A percentile compares a stretch with the other conserved stretches of the same genome.
Conservation (phyloP, 1,140 invertebrate species). For the Adoxophyes honmai region DNA sequence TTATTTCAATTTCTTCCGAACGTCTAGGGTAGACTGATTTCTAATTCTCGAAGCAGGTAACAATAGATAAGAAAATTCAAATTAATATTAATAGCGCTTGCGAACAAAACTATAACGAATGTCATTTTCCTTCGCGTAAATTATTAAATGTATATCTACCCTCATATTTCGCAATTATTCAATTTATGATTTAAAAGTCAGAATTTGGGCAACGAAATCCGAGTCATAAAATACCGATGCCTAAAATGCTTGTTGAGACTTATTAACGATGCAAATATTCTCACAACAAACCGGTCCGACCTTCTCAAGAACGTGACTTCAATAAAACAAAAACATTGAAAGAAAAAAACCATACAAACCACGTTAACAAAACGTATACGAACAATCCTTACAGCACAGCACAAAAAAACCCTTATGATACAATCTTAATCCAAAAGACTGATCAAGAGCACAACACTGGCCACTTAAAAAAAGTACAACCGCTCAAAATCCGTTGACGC, state of each 20-base stretch:
- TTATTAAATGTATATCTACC: no score
- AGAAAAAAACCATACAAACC: slow-evolving; percentile 4
- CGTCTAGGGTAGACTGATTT: neutral
- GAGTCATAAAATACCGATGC: no score
- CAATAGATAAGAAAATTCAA: neutral
- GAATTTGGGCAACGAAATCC: no score
- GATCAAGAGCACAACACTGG: slow-evolving; percentile 7
- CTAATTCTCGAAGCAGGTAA: neutral
- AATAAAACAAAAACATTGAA: slow-evolving; percentile 3
- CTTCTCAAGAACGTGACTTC: slow-evolving; percentile 15
- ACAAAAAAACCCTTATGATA: slow-evolving; percentile 5
- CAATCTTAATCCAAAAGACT: slow-evolving; percentile 5
- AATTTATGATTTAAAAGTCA: no score
- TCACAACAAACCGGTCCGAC: slow-evolving; percentile 13
- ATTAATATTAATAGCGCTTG: no score
- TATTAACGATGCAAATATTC: slow-evolving; percentile 12
- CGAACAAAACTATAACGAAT: no score
- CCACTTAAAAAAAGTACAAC: neutral
- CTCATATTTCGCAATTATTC: no score
- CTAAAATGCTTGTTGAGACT: no score
- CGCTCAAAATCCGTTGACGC: neutral
- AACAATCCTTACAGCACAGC: neutral
- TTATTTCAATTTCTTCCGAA: slow-evolving; percentile 4
- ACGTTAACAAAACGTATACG: neutral
- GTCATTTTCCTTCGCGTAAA: no score